Base-by-base conservation (phyloP, 2,797 vertebrate genomes). In the Eulemur mongoz region DNA sequence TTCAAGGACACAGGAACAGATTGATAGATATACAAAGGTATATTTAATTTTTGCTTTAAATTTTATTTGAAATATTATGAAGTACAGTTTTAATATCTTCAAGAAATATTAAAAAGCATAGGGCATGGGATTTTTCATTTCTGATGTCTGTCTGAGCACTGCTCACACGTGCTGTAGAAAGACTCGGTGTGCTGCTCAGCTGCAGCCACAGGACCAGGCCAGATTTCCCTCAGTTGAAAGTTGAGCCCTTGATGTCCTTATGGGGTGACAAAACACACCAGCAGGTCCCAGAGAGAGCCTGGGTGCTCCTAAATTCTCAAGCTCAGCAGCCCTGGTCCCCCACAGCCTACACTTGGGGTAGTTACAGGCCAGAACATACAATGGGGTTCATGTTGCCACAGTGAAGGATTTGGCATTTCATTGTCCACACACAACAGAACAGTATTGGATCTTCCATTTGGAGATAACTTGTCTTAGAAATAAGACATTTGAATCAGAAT, bases 81-180 rank as follows among this genome's bases (percentile, higher is more conserved):
- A 83, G 65, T 38, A 9, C 40, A 67, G 25, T 90, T 88, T 81
- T 92, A 65, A 73, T 75, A 59, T 79, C 89, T 25, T 1, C 48
- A 52, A 0, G 1, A 79, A 88, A 80, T 78, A 48, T 91, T 89
- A 2, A 50, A 88, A 91, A 94, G 40, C 88, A 48, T 57, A 63
- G 95, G 69, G 32, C 18, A 40, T 38, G 0, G 84, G 83, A 75
- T 88, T 96, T 78, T 89, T 97, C 43, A 57, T 65, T 97, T 93
- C 65, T 86, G 1, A 69, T 23, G 70, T 84, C 32, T 69, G 48
- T 63, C 23, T 0, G 8, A 87, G 80, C 40, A 38, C 32, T 17
- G 57, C 9, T 30, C 81, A 48, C 12, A 12, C 35, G 25, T 80
- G 40, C 57, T 52, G 70, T 67, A 40, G 72, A 91, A 45, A 52